These are phyloP conservation scores for Brachyptera putata DNA, from an alignment of 2,888 invertebrate genomes.

Conservation along the genomic window DNA sequence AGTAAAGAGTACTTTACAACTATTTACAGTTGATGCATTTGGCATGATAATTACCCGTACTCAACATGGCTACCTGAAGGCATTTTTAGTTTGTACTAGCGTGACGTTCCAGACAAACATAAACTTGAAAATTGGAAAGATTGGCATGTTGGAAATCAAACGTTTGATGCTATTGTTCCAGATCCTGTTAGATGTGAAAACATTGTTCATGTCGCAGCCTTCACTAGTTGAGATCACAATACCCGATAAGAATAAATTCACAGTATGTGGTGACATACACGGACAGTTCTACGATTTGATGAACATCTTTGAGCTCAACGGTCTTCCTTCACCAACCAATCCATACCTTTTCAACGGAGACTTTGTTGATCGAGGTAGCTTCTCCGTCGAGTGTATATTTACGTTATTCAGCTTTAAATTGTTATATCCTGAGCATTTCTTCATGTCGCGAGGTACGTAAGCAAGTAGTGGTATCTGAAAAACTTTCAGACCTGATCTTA, in stretches of 20 bases:
- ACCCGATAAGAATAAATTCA: constrained; percentile 84
- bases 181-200: constrained; percentile 89
- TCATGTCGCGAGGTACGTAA: constrained; percentile 87
- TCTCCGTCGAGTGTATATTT: constrained; percentile 99
- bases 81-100: no score
- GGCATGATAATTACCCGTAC: no score
- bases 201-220: constrained; percentile 76
- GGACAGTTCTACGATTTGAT: constrained; percentile 98
- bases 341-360: constrained; percentile 99
- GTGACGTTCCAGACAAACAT: no score
- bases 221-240: constrained; percentile 88
- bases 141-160: no score
- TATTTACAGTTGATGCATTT: no score
- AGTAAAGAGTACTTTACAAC: no score
- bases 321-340: constrained; percentile 90
- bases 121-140: no score
- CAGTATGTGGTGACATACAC: constrained; percentile 98
- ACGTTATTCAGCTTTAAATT: constrained; percentile 95
- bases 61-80: no score
- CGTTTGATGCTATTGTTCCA: no score
- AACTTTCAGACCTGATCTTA: no score
- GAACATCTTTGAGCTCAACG: constrained; percentile 96
- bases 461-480: no score
- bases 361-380: constrained; percentile 98
- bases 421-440: constrained; percentile 93